Conservation (phyloP, 2,113 vertebrate genomes). For the Corydoras maculifer region DNA sequence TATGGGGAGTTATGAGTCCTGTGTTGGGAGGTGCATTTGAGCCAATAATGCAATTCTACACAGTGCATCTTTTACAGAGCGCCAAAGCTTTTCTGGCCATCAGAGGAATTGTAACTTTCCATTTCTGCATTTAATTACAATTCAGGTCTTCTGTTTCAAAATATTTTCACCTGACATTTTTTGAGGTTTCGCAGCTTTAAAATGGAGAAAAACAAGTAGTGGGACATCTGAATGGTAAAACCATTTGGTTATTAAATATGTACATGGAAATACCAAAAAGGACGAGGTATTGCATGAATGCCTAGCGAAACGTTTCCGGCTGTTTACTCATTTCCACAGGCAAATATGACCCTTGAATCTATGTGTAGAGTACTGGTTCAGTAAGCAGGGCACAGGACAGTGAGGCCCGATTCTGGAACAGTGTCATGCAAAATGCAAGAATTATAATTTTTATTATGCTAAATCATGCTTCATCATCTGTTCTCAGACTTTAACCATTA, state of each 20-base stretch:
- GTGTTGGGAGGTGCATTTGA: conserved; percentile 10
- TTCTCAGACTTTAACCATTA: too few species aligned
- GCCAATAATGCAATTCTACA: conserved; percentile 24
- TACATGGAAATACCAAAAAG: background rate
- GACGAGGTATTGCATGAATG: conserved; percentile 1
- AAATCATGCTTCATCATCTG: too few species aligned
- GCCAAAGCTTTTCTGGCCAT: conserved; percentile 7
- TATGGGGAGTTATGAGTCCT: conserved; percentile 21
- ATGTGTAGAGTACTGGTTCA: background rate
- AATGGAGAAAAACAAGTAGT: background rate
- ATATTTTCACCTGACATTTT: background rate
- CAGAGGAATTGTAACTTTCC: conserved; percentile 22
- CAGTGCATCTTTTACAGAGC: background rate
- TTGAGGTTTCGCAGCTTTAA: background rate
- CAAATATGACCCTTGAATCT: conserved; percentile 33
- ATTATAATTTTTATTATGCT: too few species aligned
- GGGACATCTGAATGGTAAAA: too few species aligned
- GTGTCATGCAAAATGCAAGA: too few species aligned
- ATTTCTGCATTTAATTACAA: conserved; percentile 17
- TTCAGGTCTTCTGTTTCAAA: conserved; percentile 12
- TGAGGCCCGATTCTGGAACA: too few species aligned
- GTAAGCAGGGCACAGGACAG: background rate
- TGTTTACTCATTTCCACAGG: conserved; percentile 18
- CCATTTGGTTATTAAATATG: background rate
- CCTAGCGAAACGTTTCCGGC: background rate